A percentile compares a stretch with the other conserved stretches of the same genome.
phyloP scores from a whole-genome alignment of 2,888 invertebrate genomes.

The Clunio marinus region DNA sequence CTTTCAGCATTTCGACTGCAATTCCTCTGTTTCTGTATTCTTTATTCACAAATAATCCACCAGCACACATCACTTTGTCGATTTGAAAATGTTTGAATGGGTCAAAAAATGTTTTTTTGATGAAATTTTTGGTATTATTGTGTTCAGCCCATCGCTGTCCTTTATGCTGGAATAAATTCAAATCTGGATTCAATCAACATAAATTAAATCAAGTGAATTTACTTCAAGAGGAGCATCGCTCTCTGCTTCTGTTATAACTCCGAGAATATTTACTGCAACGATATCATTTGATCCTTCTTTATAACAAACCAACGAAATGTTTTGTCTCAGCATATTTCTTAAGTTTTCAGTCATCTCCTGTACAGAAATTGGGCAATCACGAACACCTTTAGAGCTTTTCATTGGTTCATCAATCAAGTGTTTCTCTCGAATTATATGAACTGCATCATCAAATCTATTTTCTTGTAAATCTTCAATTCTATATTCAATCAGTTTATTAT shows the following conservation, averaged over 20 bases:
- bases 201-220: too few species aligned
- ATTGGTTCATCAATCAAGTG: neutral
- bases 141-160: conserved; percentile 18
- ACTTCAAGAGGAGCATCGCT: conserved; percentile 4
- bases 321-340: neutral
- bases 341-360: conserved; percentile 17
- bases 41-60: neutral
- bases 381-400: conserved; percentile 9
- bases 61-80: neutral
- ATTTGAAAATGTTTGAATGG: conserved; percentile 19
- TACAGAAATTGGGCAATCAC: neutral
- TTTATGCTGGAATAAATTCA: neutral
- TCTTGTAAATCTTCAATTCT: conserved; percentile 7
- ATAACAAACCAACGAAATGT: conserved; percentile 16
- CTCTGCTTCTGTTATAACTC: conserved; percentile 20
- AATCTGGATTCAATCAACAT: too few species aligned
- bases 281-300: conserved; percentile 24
- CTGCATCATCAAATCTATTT: neutral
- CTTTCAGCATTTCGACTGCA: conserved; percentile 10
- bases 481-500: neutral
- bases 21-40: neutral
- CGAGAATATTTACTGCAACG: conserved; percentile 3
- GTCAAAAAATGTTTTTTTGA: conserved; percentile 13
- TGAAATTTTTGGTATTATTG: neutral
- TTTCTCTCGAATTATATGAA: neutral